Percentiles rank a stretch among this genome's conserved stretches.
Evolutionary conservation across 2,888 invertebrate genomes (phyloP).

Genomic region (Sarcophaga carnaria): DNA sequence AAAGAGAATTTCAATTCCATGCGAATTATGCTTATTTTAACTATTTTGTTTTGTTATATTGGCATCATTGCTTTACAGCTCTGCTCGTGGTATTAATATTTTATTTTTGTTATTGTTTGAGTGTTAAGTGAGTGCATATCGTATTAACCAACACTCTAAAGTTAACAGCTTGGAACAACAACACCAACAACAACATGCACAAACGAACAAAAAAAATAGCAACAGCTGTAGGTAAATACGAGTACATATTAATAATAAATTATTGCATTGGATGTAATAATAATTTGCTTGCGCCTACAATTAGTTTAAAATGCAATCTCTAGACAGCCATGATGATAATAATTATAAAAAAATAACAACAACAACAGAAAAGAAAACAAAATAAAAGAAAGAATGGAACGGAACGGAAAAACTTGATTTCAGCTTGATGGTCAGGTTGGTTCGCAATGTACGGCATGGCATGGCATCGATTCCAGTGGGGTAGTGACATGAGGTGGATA

Average conservation of each 20-base stretch:
- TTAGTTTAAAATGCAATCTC: slow-evolving; percentile 60
- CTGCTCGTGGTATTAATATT: no score
- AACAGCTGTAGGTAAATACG: slow-evolving; percentile 57
- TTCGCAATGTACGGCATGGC: not conserved
- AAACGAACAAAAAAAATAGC: slow-evolving; percentile 4
- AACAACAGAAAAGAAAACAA: slow-evolving; percentile 6
- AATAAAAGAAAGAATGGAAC: not conserved
- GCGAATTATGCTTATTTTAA: not conserved
- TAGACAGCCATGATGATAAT: not conserved
- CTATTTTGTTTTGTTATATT: not conserved
- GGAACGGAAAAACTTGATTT: slow-evolving; percentile 47
- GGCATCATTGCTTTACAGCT: slow-evolving; percentile 5
- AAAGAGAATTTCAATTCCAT: no score
- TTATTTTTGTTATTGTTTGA: not conserved
- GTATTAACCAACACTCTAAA: slow-evolving; percentile 30
- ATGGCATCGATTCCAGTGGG: not conserved
- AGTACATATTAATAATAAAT: slow-evolving; percentile 58
- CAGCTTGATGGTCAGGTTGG: slow-evolving; percentile 41
- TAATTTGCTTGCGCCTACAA: slow-evolving; percentile 64
- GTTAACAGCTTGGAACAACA: slow-evolving; percentile 57
- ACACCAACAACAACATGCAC: slow-evolving; percentile 2
- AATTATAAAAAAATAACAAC: not conserved
- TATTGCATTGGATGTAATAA: slow-evolving; percentile 56
- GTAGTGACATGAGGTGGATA: not conserved
- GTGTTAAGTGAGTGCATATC: not conserved